Conservation (phyloP, 1,140 invertebrate species). For the Cephus cinctus region DNA sequence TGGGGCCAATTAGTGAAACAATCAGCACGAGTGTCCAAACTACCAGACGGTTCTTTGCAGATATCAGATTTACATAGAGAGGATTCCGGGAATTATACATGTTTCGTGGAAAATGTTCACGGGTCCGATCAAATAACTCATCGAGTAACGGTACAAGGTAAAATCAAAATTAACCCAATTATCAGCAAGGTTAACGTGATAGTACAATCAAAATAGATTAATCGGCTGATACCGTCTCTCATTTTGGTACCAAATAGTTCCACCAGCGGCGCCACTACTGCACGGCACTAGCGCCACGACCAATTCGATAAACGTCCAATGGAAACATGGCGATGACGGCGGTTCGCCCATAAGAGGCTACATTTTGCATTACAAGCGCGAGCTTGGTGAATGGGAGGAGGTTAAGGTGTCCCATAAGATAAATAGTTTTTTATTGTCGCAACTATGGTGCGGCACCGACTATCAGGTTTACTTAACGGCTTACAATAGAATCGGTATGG, state of each 20-base stretch:
- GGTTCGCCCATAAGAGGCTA: slow-evolving; percentile 65
- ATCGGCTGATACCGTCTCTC: slow-evolving; percentile 6
- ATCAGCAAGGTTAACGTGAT: no score
- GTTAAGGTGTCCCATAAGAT: slow-evolving; percentile 76
- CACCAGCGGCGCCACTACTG: slow-evolving; percentile 57
- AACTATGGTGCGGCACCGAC: slow-evolving; percentile 83
- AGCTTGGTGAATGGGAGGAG: slow-evolving; percentile 86
- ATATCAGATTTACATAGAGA: slow-evolving; percentile 74
- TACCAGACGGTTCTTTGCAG: slow-evolving; percentile 68
- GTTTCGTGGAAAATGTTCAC: slow-evolving; percentile 78
- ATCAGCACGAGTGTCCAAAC: slow-evolving; percentile 66
- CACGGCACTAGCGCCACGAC: slow-evolving; percentile 59
- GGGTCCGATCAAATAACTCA: slow-evolving; percentile 85
- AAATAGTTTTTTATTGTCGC: slow-evolving; percentile 73
- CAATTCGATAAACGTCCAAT: slow-evolving; percentile 59
- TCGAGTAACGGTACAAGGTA: slow-evolving; percentile 66
- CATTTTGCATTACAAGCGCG: slow-evolving; percentile 85
- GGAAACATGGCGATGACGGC: slow-evolving; percentile 59
- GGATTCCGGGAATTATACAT: slow-evolving; percentile 90
- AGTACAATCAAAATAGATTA: not conserved
- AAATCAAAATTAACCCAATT: no score
- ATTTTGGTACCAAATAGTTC: slow-evolving; percentile 47
- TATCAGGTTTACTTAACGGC: slow-evolving; percentile 88
- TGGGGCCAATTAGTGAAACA: slow-evolving; percentile 69
- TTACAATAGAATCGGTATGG: slow-evolving; percentile 85